Evolutionary conservation across 1,140 invertebrate species (phyloP).

Genomic region (Pseudachorutes palmiensis): DNA sequence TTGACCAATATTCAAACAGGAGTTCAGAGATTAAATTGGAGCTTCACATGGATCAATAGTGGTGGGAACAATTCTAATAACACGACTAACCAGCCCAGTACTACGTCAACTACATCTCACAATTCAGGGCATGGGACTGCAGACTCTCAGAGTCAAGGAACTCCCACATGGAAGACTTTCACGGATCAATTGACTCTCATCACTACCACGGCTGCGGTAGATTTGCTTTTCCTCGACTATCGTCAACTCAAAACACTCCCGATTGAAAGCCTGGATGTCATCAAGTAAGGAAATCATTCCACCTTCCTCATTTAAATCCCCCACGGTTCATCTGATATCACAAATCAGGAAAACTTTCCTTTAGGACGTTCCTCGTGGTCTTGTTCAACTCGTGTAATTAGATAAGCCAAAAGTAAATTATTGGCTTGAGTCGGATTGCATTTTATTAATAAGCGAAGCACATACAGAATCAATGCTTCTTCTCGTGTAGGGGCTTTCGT

Average conservation of each 20-base stretch:
- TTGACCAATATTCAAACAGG: constrained; percentile 18
- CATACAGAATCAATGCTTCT: too few species aligned
- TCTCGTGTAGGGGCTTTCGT: too few species aligned
- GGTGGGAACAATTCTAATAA: background rate
- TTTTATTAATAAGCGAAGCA: too few species aligned
- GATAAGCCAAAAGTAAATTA: too few species aligned
- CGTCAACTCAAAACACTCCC: constrained; percentile 32
- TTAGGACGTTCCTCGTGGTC: too few species aligned
- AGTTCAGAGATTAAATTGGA: constrained; percentile 27
- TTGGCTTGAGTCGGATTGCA: too few species aligned
- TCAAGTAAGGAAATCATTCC: constrained; percentile 32
- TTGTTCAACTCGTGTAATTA: too few species aligned
- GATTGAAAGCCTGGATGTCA: constrained; percentile 23
- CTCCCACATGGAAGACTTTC: background rate
- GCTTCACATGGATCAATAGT: constrained; percentile 22
- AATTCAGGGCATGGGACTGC: too few species aligned
- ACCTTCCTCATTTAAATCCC: too few species aligned
- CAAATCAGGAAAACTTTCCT: too few species aligned
- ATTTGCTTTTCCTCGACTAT: constrained; percentile 35
- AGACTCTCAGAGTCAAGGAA: background rate
- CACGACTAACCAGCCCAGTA: background rate
- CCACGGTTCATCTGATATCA: too few species aligned
- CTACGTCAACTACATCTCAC: background rate
- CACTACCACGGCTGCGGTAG: constrained; percentile 17
- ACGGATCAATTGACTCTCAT: background rate